Evolutionary conservation across 2,888 invertebrate species (phyloP).

Genomic region (Clivina fossor): DNA sequence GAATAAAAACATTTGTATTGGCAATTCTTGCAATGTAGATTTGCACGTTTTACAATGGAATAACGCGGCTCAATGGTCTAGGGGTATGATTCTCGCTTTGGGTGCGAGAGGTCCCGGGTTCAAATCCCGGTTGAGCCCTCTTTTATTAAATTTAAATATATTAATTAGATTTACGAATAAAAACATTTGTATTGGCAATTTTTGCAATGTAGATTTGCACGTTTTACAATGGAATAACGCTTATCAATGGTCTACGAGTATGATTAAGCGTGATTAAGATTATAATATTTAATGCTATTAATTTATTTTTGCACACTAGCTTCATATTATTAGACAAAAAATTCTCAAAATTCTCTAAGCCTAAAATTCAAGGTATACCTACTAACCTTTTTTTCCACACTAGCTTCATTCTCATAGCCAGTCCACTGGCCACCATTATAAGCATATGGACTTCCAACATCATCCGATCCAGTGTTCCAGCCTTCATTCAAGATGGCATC

Average conservation of each 20-base stretch:
- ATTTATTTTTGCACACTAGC: too few relatives aligned
- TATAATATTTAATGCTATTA: too few relatives aligned
- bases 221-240: background rate
- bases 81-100: conserved; percentile 70
- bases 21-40: too few relatives aligned
- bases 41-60: too few relatives aligned
- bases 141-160: too few relatives aligned
- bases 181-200: background rate
- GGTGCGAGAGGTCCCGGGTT: conserved; percentile 64
- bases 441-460: conserved; percentile 66
- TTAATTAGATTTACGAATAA: too few relatives aligned
- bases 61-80: conserved; percentile 64
- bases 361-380: too few relatives aligned
- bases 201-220: background rate
- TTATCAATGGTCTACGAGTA: too few relatives aligned
- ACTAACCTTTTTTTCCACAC: conserved; percentile 68
- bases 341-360: too few relatives aligned
- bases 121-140: conserved; percentile 61
- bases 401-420: conserved; percentile 71
- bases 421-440: conserved; percentile 78
- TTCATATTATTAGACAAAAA: too few relatives aligned
- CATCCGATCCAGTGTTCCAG: conserved; percentile 52
- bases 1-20: too few relatives aligned
- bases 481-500: conserved; percentile 49
- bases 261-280: too few relatives aligned